phyloP scores from a whole-genome alignment of 2,888 invertebrate species.

The Acanthacorydalis orientalis region DNA sequence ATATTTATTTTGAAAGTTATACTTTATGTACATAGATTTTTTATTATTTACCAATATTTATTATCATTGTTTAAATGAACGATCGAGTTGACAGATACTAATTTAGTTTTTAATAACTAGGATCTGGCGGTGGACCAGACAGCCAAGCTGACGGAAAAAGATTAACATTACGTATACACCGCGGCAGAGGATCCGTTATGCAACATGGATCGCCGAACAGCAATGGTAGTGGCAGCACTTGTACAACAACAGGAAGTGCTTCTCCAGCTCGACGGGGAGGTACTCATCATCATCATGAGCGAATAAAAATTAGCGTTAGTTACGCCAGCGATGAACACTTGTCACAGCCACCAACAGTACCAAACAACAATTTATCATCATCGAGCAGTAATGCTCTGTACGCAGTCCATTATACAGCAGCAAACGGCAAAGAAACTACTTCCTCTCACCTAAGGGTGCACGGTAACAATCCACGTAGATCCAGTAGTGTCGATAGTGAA shows the following conservation, averaged over 20 bases:
- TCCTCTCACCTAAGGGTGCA: conserved; percentile 38
- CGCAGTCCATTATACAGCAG: conserved; percentile 48
- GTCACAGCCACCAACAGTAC: conserved; percentile 21
- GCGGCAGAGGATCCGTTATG: conserved; percentile 55
- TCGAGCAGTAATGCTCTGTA: conserved; percentile 29
- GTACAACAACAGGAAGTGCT: conserved; percentile 44
- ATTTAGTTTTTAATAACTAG: conserved; percentile 19
- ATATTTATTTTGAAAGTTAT: too few relatives aligned
- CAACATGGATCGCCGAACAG: conserved; percentile 42
- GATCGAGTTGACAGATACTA: background rate
- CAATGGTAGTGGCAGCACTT: conserved; percentile 51
- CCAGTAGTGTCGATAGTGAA: conserved; percentile 33
- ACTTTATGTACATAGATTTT: too few relatives aligned
- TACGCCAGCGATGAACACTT: conserved; percentile 64
- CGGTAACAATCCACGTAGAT: conserved; percentile 24
- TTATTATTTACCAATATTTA: too few relatives aligned
- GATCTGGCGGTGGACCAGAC: conserved; percentile 40
- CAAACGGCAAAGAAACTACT: conserved; percentile 39
- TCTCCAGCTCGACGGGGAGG: conserved; percentile 42
- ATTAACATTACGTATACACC: conserved; percentile 79
- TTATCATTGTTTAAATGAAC: background rate
- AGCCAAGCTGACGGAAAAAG: conserved; percentile 76
- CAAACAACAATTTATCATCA: conserved; percentile 19
- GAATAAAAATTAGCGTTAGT: conserved; percentile 72
- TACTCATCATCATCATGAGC: conserved; percentile 46